These are phyloP conservation scores for Schizopygopsis pylzovi DNA, from an alignment of 2,797 vertebrate species.

Conservation along the genomic window DNA sequence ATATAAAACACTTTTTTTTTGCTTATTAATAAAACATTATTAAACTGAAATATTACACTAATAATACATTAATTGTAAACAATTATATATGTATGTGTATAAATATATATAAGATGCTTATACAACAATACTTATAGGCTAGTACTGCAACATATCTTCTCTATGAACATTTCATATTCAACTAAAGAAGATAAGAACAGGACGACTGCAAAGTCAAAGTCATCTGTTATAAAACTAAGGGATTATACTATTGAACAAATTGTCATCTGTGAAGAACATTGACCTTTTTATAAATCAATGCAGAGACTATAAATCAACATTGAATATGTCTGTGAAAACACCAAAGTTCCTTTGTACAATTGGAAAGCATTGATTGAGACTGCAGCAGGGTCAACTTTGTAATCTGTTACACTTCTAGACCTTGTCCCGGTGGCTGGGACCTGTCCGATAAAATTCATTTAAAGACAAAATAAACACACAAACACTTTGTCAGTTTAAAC, in stretches of 20 bases:
- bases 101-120: not conserved
- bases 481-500: constrained; percentile 57
- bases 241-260: constrained; percentile 56
- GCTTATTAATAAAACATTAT: no score
- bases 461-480: constrained; percentile 57
- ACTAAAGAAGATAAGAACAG: constrained; percentile 30
- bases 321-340: constrained; percentile 50
- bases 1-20: no score
- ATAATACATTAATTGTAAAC: no score
- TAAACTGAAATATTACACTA: no score
- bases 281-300: constrained; percentile 67
- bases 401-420: constrained; percentile 62
- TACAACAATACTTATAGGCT: not conserved
- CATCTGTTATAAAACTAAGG: constrained; percentile 34
- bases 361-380: constrained; percentile 50
- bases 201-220: constrained; percentile 37
- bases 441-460: constrained; percentile 57
- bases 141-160: not conserved
- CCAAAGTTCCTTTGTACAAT: constrained; percentile 42
- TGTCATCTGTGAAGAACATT: constrained; percentile 54
- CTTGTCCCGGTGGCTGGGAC: constrained; percentile 56
- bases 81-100: no score
- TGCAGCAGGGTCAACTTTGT: constrained; percentile 51
- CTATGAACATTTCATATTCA: not conserved
- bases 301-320: constrained; percentile 65